Conservation (phyloP, 2,888 invertebrate species). For the Agrotis exclamationis region DNA sequence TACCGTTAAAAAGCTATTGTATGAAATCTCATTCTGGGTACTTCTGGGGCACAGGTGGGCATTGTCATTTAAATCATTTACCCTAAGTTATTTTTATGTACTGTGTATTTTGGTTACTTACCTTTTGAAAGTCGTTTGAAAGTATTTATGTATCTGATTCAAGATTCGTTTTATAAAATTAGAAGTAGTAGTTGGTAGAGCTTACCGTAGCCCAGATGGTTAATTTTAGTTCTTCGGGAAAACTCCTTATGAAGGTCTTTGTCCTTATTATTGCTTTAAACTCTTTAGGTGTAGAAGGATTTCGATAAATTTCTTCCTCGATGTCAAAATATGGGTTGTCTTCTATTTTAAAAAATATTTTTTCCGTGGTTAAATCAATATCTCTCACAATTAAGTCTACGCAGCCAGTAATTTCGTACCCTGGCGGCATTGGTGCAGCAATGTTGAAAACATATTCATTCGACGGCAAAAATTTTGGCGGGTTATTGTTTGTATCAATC, state of each 20-base stretch:
- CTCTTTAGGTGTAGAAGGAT: conserved; percentile 74
- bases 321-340: conserved; percentile 83
- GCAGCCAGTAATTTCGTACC: conserved; percentile 83
- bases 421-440: conserved; percentile 87
- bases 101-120: too few relatives aligned
- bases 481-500: conserved; percentile 88
- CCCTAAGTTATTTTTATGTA: too few relatives aligned
- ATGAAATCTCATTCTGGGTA: too few relatives aligned
- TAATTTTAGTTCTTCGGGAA: conserved; percentile 78
- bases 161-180: neutral
- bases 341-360: conserved; percentile 81
- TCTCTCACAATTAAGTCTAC: conserved; percentile 86
- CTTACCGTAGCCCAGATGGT: conserved; percentile 85
- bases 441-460: conserved; percentile 79
- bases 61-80: too few relatives aligned
- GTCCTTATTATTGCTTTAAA: conserved; percentile 80
- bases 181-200: conserved; percentile 11
- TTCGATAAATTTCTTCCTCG: conserved; percentile 65
- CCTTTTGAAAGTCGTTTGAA: neutral
- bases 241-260: conserved; percentile 78
- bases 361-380: conserved; percentile 88
- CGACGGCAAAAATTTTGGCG: conserved; percentile 80
- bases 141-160: neutral
- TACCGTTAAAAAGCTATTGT: too few relatives aligned
- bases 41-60: too few relatives aligned